A percentile compares a stretch with the other conserved stretches of the same genome.
Evolutionary conservation across 2,888 invertebrate species (phyloP).

Genomic region (Torymus auratus): DNA sequence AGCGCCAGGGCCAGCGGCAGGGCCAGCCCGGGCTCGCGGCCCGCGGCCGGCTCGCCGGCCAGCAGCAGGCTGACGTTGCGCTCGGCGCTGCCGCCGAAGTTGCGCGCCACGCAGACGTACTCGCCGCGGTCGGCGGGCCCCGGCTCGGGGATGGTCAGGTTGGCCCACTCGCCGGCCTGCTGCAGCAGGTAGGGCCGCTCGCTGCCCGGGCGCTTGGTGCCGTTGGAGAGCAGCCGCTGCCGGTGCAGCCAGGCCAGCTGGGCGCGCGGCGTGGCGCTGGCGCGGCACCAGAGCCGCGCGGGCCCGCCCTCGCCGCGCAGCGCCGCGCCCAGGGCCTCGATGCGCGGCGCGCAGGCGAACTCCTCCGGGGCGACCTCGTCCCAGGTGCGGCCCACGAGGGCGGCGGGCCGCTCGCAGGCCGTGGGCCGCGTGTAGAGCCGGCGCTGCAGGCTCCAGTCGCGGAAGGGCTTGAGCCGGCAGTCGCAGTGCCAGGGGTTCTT

Average conservation of each 20-base stretch:
- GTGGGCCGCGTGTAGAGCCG: slow-evolving; percentile 88
- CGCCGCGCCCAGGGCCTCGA: slow-evolving; percentile 76
- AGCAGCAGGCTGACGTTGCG: slow-evolving; percentile 80
- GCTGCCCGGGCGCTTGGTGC: slow-evolving; percentile 64
- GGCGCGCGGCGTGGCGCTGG: slow-evolving; percentile 78
- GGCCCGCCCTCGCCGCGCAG: slow-evolving; percentile 74
- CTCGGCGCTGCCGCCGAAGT: slow-evolving; percentile 88
- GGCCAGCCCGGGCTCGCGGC: slow-evolving; percentile 82
- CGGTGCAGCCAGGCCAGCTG: slow-evolving; percentile 78
- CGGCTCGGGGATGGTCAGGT: slow-evolving; percentile 83
- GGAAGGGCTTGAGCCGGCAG: slow-evolving; percentile 87
- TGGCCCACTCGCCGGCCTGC: slow-evolving; percentile 73
- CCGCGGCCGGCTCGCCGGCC: slow-evolving; percentile 77
- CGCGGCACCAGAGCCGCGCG: slow-evolving; percentile 75
- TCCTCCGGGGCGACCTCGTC: slow-evolving; percentile 83
- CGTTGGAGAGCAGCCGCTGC: slow-evolving; percentile 67
- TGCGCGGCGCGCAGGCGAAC: slow-evolving; percentile 90
- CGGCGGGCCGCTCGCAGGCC: slow-evolving; percentile 84
- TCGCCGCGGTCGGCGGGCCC: slow-evolving; percentile 83
- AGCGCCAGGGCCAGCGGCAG: slow-evolving; percentile 78
- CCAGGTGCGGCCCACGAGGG: slow-evolving; percentile 85
- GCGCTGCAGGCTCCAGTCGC: slow-evolving; percentile 85
- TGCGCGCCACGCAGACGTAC: slow-evolving; percentile 89
- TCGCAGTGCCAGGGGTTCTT: slow-evolving; percentile 94
- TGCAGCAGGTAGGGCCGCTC: slow-evolving; percentile 64